Conservation (phyloP, 2,113 vertebrate species). For the Notiomystis cincta region DNA sequence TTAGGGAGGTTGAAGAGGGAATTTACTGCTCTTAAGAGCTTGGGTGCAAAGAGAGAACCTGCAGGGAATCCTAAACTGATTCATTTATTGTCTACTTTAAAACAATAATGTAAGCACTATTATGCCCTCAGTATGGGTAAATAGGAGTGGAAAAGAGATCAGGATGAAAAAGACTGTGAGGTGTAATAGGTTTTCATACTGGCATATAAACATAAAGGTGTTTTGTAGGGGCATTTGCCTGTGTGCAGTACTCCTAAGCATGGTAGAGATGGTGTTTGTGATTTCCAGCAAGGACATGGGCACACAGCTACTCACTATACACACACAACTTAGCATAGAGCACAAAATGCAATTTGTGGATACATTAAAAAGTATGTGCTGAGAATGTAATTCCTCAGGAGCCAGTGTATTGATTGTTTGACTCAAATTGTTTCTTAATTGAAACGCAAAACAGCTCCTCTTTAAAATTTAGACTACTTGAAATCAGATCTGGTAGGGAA, state of each 20-base stretch:
- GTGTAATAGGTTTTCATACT: not conserved
- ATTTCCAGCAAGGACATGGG: not conserved
- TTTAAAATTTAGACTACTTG: not conserved
- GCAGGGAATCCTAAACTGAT: not conserved
- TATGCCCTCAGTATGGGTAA: not conserved
- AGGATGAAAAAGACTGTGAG: not conserved
- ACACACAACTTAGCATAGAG: not conserved
- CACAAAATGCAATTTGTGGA: not conserved
- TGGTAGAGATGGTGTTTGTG: not conserved
- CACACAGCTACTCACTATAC: accelerated
- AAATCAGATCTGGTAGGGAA: not conserved
- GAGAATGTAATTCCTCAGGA: not conserved
- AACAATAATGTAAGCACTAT: not conserved
- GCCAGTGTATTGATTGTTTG: not conserved
- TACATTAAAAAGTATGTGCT: not conserved
- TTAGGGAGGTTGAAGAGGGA: not conserved
- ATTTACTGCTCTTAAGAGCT: not conserved
- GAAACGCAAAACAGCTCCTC: not conserved
- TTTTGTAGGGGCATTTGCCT: not conserved
- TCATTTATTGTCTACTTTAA: not conserved
- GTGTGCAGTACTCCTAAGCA: accelerated
- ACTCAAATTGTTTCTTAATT: not conserved
- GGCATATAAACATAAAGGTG: not conserved
- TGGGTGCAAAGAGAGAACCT: not conserved
- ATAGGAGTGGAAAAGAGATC: not conserved